Evolutionary conservation across 2,113 vertebrate genomes (phyloP), one percentile per base, ranked within the genome.

Genomic region (Barnardius zonarius): DNA sequence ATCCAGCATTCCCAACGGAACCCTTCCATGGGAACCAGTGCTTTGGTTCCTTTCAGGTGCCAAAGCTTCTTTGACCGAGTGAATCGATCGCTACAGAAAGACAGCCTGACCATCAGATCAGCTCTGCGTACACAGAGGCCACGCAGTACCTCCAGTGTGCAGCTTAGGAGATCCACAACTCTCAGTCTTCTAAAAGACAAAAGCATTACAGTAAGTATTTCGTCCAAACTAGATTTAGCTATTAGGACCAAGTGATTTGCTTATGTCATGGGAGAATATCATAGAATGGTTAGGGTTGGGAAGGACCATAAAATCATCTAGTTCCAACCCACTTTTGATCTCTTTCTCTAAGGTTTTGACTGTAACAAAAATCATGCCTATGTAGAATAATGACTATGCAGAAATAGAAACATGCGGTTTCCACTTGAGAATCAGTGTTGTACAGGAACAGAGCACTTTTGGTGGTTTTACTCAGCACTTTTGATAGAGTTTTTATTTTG

Each of bases 91-190:
- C 70, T 97, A 57, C 93, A 96, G 88, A 91, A 88, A 51, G 97
- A 98, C 83, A 93, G 88, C 61, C 83, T 89, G 81, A 73, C 52
- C 68, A 96, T 97, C 54, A 84, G 67, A 30, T 94, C 97, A 68
- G 93, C 90, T 37, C 59, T 97, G 4, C 2, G 0, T 46, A 62
- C 78, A 25, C 85, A 61, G 66, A 96, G 95, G 67, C 87, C 85
- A 31, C 90, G 10, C 44, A 92, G 94, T 1, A 14, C 77, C 63
- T 76, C 83, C 52, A 51, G 1, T 4, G 24, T 48, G 39, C 82
- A 77, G 83, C 16, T 91, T 44, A 43, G 62, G 24, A 95, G 48
- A 82, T 13, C 57, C 59, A 41, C 68, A 55, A 7, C 75, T 48
- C 77, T 78, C 43, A 12, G 28, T 9, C 41, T 52, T 63, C 70